phyloP scores from a whole-genome alignment of 2,888 invertebrate genomes.

The Ariolimax columbianus region DNA sequence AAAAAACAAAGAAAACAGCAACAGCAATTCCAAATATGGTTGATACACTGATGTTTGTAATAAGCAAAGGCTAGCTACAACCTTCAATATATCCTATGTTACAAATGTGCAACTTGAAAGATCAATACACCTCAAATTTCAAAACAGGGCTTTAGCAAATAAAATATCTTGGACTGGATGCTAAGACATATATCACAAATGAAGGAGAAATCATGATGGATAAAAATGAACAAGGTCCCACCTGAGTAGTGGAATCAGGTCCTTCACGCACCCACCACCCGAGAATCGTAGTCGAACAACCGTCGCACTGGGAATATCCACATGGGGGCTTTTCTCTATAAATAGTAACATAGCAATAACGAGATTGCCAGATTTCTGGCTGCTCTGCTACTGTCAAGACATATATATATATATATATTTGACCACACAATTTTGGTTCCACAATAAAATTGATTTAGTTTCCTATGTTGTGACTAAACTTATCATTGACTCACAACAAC shows the following conservation, averaged over 20 bases:
- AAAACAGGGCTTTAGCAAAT: background rate
- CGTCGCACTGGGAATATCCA: constrained; percentile 70
- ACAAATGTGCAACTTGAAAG: too few relatives aligned
- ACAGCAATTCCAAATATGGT: too few relatives aligned
- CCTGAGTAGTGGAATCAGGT: constrained; percentile 66
- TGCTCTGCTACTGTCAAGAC: background rate
- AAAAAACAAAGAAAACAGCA: too few relatives aligned
- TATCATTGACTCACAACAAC: background rate
- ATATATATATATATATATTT: too few relatives aligned
- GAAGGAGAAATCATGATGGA: constrained; percentile 2
- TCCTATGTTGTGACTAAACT: background rate
- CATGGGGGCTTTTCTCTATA: constrained; percentile 72
- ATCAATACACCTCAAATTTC: background rate
- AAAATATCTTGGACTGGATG: background rate
- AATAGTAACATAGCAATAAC: constrained; percentile 44
- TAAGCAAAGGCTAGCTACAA: background rate
- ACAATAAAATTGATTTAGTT: too few relatives aligned
- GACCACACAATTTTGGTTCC: too few relatives aligned
- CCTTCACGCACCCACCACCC: constrained; percentile 63
- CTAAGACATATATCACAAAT: background rate
- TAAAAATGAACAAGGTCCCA: constrained; percentile 50
- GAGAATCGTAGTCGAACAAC: constrained; percentile 71
- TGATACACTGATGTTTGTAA: too few relatives aligned
- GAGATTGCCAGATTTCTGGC: constrained; percentile 17
- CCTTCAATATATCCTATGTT: background rate